Evolutionary conservation across 2,797 vertebrate genomes (phyloP).

Genomic region (Pogonophryne albipinna): DNA sequence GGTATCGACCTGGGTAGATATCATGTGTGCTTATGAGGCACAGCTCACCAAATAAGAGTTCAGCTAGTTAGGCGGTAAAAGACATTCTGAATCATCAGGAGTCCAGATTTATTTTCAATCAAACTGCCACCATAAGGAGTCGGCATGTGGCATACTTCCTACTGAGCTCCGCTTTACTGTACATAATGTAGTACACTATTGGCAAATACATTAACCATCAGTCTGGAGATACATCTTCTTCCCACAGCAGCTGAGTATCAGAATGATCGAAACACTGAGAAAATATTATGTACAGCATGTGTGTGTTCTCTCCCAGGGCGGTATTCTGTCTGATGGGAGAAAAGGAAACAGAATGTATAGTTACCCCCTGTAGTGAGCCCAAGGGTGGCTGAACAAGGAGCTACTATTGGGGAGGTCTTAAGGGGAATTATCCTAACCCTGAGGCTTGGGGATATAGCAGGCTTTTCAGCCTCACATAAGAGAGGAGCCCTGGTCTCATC

Average conservation of each 20-base stretch:
- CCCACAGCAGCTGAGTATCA: constrained; percentile 15
- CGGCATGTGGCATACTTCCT: constrained; percentile 24
- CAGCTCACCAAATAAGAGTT: constrained; percentile 54
- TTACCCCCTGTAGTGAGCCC: constrained; percentile 75
- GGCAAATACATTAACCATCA: constrained; percentile 9
- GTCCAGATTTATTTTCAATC: constrained; percentile 22
- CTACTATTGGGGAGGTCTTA: constrained; percentile 79
- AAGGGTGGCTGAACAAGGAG: constrained; percentile 79
- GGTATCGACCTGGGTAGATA: constrained; percentile 70
- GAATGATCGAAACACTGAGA: constrained; percentile 22
- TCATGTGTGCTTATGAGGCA: constrained; percentile 65
- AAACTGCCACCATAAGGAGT: constrained; percentile 3
- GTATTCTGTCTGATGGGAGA: constrained; percentile 66
- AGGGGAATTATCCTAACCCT: constrained; percentile 79
- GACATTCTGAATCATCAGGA: constrained; percentile 42
- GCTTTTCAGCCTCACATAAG: constrained; percentile 70
- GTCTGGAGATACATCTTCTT: constrained; percentile 40
- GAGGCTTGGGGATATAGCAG: constrained; percentile 62
- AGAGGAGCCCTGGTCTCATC: constrained; percentile 51
- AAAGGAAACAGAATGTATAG: constrained; percentile 78
- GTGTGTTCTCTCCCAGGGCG: constrained; percentile 70
- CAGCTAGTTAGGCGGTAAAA: constrained; percentile 29
- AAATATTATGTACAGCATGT: constrained; percentile 50
- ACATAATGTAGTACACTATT: constrained; percentile 15
- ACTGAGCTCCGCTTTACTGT: constrained; percentile 16